phyloP scores from a whole-genome alignment of 1,140 invertebrate species.

The Campoletis sonorensis region DNA sequence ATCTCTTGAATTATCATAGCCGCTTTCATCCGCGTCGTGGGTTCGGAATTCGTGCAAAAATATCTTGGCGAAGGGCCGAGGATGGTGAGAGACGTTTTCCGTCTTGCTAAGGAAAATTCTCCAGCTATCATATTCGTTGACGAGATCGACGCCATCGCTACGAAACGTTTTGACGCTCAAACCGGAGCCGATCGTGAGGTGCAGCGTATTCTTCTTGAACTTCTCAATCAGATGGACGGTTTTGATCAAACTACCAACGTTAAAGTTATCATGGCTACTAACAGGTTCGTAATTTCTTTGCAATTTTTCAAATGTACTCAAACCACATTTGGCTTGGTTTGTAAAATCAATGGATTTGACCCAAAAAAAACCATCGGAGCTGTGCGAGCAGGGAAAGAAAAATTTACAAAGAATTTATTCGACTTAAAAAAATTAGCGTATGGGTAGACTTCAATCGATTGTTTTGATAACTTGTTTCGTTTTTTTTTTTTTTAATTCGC shows the following conservation, averaged over 20 bases:
- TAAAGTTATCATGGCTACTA: slow-evolving; percentile 99
- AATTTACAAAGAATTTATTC: too few relatives aligned
- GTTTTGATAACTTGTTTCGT: slow-evolving; percentile 44
- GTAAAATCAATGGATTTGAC: too few relatives aligned
- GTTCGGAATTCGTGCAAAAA: slow-evolving; percentile 99
- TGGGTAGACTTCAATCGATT: too few relatives aligned
- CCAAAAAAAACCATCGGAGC: too few relatives aligned
- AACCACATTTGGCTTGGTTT: too few relatives aligned
- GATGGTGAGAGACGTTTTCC: slow-evolving; percentile 99
- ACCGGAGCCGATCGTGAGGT: slow-evolving; percentile 99
- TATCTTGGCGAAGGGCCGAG: slow-evolving; percentile 99
- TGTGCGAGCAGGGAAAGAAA: too few relatives aligned
- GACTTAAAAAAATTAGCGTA: too few relatives aligned
- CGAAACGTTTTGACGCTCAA: slow-evolving; percentile 98
- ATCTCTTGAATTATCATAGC: slow-evolving; percentile 78
- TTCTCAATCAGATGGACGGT: slow-evolving; percentile 99
- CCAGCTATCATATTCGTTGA: slow-evolving; percentile 99
- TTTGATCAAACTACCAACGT: slow-evolving; percentile 99
- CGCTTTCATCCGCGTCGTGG: slow-evolving; percentile 98
- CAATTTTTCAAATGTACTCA: neutral
- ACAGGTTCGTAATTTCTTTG: slow-evolving; percentile 77
- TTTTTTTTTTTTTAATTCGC: slow-evolving; percentile 48
- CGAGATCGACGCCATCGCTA: slow-evolving; percentile 99
- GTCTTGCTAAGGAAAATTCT: slow-evolving; percentile 98
- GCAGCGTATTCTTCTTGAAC: slow-evolving; percentile 97